A percentile compares a stretch with the other conserved stretches of the same genome.
phyloP scores from a whole-genome alignment of 2,888 invertebrate species.

The Eucera pruinosa region DNA sequence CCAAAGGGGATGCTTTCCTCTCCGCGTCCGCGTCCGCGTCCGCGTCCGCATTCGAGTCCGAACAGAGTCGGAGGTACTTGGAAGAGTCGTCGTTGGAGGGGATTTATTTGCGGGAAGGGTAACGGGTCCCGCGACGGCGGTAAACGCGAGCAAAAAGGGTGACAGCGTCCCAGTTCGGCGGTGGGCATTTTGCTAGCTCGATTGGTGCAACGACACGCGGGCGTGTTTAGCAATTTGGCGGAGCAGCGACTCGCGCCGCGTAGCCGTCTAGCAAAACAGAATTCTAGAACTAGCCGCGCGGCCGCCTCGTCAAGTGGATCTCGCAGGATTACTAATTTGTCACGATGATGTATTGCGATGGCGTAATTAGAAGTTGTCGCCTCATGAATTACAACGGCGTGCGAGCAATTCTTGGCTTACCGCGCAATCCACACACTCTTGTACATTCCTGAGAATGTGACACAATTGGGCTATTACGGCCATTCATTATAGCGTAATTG shows the following conservation, averaged over 20 bases:
- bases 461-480: slow-evolving; percentile 73
- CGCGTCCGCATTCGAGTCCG: too few relatives aligned
- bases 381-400: slow-evolving; percentile 69
- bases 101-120: slow-evolving; percentile 20
- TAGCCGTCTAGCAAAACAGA: slow-evolving; percentile 44
- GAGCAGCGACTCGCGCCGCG: background rate
- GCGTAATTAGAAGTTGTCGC: slow-evolving; percentile 73
- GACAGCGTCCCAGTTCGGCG: too few relatives aligned
- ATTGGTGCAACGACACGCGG: background rate
- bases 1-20: slow-evolving; percentile 8
- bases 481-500: slow-evolving; percentile 71
- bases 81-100: too few relatives aligned
- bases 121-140: background rate
- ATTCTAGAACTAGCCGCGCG: slow-evolving; percentile 35
- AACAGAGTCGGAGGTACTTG: too few relatives aligned
- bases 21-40: too few relatives aligned
- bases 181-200: background rate
- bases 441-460: slow-evolving; percentile 68
- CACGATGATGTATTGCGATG: slow-evolving; percentile 71
- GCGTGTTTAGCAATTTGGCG: background rate
- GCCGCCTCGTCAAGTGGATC: slow-evolving; percentile 58
- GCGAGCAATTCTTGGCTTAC: slow-evolving; percentile 72
- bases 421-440: slow-evolving; percentile 69
- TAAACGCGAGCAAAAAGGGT: background rate
- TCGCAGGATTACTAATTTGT: slow-evolving; percentile 69